Percentiles rank a stretch among this genome's conserved stretches.
Evolutionary conservation across 1,140 invertebrate genomes (phyloP).

Genomic region (Neuroterus valhalla): DNA sequence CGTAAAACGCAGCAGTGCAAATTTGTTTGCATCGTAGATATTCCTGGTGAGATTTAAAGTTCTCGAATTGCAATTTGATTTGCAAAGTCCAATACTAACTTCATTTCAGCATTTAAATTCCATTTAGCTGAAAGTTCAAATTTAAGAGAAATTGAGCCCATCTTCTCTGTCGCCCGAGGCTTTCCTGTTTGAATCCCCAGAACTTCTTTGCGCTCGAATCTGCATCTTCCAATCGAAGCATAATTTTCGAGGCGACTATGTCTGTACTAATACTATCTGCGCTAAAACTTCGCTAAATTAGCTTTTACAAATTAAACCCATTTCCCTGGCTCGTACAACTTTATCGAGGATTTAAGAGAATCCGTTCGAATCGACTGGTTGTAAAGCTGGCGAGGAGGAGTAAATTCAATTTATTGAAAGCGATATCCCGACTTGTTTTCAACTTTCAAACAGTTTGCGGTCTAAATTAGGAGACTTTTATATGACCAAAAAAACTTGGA

Average conservation of each 20-base stretch:
- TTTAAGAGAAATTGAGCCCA: not conserved
- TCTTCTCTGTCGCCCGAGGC: not conserved
- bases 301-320: constrained; percentile 68
- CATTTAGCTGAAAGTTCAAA: not conserved
- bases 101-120: too few relatives aligned
- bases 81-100: too few relatives aligned
- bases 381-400: too few relatives aligned
- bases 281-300: constrained; percentile 67
- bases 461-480: too few relatives aligned
- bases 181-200: constrained; percentile 5
- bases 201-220: constrained; percentile 8
- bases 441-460: too few relatives aligned
- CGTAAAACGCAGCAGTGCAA: too few relatives aligned
- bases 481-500: too few relatives aligned
- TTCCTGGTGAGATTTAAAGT: too few relatives aligned
- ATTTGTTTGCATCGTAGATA: too few relatives aligned
- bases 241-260: constrained; percentile 31
- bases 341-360: not conserved
- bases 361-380: not conserved
- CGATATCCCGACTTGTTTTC: too few relatives aligned
- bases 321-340: constrained; percentile 31
- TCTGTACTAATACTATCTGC: constrained; percentile 38
- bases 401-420: too few relatives aligned
- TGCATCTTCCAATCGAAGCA: constrained; percentile 35
- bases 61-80: too few relatives aligned